phyloP scores from a whole-genome alignment of 2,113 vertebrate species.

The Ranitomeya variabilis region DNA sequence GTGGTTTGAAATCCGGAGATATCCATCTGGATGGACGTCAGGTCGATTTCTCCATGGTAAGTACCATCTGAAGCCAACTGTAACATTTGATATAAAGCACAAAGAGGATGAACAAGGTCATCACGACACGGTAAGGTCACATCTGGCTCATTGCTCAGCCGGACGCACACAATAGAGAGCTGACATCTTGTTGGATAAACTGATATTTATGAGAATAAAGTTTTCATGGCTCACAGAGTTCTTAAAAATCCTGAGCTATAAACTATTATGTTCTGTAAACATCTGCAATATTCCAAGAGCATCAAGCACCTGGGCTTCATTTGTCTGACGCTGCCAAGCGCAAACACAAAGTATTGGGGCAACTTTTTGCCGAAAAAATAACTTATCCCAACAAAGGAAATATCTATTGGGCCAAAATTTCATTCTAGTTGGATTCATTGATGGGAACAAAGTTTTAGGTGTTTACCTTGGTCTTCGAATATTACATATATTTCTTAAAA shows the following conservation, averaged over 20 bases:
- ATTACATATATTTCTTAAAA: too few relatives aligned
- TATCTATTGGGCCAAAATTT: too few relatives aligned
- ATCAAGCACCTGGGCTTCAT: too few relatives aligned
- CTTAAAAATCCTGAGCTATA: not conserved
- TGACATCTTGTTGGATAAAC: not conserved
- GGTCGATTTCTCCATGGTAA: not conserved
- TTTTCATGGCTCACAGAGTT: not conserved
- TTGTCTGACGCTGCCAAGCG: too few relatives aligned
- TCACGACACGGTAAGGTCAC: not conserved
- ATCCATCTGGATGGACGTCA: not conserved
- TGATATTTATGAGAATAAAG: not conserved
- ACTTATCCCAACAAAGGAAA: too few relatives aligned
- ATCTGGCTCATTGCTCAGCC: not conserved
- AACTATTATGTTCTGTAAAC: too few relatives aligned
- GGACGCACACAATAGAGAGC: not conserved
- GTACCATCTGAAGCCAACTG: not conserved
- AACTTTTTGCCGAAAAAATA: too few relatives aligned
- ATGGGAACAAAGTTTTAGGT: too few relatives aligned
- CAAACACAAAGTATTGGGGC: too few relatives aligned
- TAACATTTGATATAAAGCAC: not conserved
- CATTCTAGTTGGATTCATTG: too few relatives aligned
- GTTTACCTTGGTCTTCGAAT: too few relatives aligned
- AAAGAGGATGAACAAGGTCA: not conserved
- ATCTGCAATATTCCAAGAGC: too few relatives aligned
- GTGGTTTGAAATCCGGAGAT: not conserved